phyloP scores from a whole-genome alignment of 2,113 vertebrate species.

The Vombatus ursinus region DNA sequence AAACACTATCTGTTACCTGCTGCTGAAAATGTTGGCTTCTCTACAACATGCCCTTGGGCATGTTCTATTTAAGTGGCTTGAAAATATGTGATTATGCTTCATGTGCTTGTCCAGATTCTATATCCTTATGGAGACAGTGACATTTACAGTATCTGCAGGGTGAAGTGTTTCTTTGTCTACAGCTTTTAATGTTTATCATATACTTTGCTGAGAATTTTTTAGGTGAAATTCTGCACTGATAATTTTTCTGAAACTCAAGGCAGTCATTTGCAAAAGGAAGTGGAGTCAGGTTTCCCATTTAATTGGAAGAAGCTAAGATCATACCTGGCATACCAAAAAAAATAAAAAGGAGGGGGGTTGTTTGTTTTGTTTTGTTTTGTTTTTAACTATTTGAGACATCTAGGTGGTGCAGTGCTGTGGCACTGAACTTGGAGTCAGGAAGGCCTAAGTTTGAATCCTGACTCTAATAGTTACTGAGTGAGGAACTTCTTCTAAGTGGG shows the following conservation, averaged over 20 bases:
- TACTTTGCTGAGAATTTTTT: constrained; percentile 40
- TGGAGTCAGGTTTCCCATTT: background rate
- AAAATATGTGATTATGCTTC: constrained; percentile 61
- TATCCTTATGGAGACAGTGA: constrained; percentile 59
- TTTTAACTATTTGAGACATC: background rate
- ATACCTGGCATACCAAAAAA: background rate
- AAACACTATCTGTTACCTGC: constrained; percentile 45
- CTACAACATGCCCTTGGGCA: constrained; percentile 52
- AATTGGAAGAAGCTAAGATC: background rate
- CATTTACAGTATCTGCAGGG: constrained; percentile 69
- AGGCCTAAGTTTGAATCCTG: background rate
- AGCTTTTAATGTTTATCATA: constrained; percentile 47
- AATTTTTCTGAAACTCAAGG: background rate
- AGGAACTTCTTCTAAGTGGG: background rate
- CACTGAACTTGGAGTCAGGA: background rate
- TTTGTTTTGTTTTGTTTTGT: background rate
- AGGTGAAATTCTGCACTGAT: background rate
- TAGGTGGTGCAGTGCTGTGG: background rate
- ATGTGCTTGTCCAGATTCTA: constrained; percentile 40
- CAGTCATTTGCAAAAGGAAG: background rate
- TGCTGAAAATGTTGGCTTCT: constrained; percentile 31
- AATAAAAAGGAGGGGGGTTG: background rate
- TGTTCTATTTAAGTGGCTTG: constrained; percentile 65
- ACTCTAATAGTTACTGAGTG: background rate
- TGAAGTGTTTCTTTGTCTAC: constrained; percentile 56